These are phyloP conservation scores for Epizoanthus scotinus DNA, from an alignment of 92 coral and sea anemone species.

Conservation along the genomic window DNA sequence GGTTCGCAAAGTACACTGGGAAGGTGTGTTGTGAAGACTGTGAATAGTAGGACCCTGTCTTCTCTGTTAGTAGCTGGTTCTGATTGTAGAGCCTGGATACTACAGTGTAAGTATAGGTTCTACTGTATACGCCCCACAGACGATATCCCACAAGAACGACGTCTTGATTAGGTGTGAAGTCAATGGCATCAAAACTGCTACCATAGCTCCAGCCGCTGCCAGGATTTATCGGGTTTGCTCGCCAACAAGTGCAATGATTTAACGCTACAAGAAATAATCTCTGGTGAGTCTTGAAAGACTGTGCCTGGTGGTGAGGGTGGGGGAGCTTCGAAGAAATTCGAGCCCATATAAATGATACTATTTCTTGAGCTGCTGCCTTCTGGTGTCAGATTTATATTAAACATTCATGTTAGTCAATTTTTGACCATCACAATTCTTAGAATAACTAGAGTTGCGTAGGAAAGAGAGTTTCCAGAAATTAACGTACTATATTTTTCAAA, in stretches of 20 bases:
- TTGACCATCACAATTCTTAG: no score
- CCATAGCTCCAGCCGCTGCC: not conserved
- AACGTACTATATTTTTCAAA: no score
- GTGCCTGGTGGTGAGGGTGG: no score
- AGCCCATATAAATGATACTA: no score
- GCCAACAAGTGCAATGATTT: conserved; percentile 38
- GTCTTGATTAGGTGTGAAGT: conserved; percentile 32
- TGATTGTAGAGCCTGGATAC: conserved; percentile 41
- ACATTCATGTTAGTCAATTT: no score
- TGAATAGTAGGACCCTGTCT: conserved; percentile 44
- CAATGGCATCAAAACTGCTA: conserved; percentile 16
- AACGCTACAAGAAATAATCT: no score
- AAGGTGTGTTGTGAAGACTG: conserved; percentile 22
- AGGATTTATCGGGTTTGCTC: conserved; percentile 6
- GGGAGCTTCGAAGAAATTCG: no score
- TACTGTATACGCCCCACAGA: conserved; percentile 30
- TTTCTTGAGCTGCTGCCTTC: no score
- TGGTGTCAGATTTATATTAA: no score
- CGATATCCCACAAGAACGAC: conserved; percentile 29
- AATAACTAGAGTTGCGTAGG: no score
- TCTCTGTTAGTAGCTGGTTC: conserved; percentile 40
- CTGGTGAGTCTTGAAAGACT: no score
- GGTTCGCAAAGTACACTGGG: conserved; percentile 41
- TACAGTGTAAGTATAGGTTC: conserved; percentile 25
- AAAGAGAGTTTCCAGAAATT: no score